A percentile compares a stretch with the other conserved stretches of the same genome.
Conservation (phyloP, 1,140 invertebrate species). For the Dendrolimus punctatus region DNA sequence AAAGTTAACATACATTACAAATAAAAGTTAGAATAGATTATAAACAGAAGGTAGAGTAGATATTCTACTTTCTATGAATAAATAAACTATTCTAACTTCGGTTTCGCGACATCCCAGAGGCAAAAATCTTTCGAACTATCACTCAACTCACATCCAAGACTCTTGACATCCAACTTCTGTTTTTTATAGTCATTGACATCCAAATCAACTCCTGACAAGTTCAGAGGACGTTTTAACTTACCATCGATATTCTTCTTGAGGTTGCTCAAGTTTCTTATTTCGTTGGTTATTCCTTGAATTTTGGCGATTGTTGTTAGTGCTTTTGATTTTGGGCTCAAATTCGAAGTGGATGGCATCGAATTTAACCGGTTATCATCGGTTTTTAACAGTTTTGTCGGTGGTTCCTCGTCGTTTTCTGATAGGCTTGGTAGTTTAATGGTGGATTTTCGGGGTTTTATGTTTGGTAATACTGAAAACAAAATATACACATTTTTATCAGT, state of each 20-base stretch:
- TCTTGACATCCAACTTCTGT: slow-evolving; percentile 24
- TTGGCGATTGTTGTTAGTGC: slow-evolving; percentile 32
- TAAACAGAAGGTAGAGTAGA: too few species aligned
- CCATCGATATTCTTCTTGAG: slow-evolving; percentile 27
- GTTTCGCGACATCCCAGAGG: too few species aligned
- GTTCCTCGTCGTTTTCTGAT: slow-evolving; percentile 29
- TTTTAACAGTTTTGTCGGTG: slow-evolving; percentile 12
- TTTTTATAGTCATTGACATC: slow-evolving; percentile 34
- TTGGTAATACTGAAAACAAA: slow-evolving; percentile 43
- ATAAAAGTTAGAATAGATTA: too few species aligned
- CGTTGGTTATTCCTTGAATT: slow-evolving; percentile 41
- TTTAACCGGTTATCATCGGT: slow-evolving; percentile 3
- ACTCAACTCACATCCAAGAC: too few species aligned
- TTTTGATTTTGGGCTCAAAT: slow-evolving; percentile 16
- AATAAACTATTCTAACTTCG: too few species aligned
- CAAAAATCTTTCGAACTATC: too few species aligned
- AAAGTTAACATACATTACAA: too few species aligned
- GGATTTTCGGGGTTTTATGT: slow-evolving; percentile 54
- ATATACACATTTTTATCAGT: background rate
- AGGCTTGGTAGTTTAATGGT: slow-evolving; percentile 50
- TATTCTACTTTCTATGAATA: too few species aligned
- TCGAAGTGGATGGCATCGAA: slow-evolving; percentile 26
- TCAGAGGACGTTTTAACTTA: slow-evolving; percentile 27
- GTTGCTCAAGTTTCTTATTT: slow-evolving; percentile 37
- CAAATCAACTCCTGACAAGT: slow-evolving; percentile 9